phyloP scores from a whole-genome alignment of 2,797 vertebrate species.

The Rhodeus uyekii region DNA sequence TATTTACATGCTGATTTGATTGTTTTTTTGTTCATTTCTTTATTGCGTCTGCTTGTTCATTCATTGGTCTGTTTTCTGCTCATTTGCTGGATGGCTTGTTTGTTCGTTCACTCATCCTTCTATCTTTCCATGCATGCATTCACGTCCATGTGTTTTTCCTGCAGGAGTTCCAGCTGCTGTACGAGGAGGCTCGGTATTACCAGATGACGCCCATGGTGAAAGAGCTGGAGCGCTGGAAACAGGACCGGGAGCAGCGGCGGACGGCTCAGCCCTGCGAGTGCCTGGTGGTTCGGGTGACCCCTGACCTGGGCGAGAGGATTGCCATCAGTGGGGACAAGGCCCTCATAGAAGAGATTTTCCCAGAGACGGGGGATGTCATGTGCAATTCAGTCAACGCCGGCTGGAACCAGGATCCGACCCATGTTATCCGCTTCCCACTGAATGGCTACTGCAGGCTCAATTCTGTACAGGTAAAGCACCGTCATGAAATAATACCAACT shows the following conservation, averaged over 20 bases:
- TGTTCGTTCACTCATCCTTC: not conserved
- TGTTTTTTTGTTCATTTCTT: not conserved
- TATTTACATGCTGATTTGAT: not conserved
- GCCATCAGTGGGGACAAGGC: slow-evolving; percentile 96
- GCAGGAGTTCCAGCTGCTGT: slow-evolving; percentile 96
- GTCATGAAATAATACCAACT: not conserved
- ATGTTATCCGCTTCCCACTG: slow-evolving; percentile 97
- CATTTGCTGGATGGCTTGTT: slow-evolving; percentile 1
- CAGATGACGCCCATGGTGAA: slow-evolving; percentile 98
- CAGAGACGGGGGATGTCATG: slow-evolving; percentile 98
- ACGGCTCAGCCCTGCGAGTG: slow-evolving; percentile 93
- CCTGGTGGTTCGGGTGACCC: slow-evolving; percentile 95
- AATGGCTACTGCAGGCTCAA: slow-evolving; percentile 98
- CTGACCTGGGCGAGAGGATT: slow-evolving; percentile 95
- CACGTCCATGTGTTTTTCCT: slow-evolving; percentile 6
- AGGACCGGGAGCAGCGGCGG: slow-evolving; percentile 91
- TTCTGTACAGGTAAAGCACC: slow-evolving; percentile 88
- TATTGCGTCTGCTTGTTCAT: not conserved
- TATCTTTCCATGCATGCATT: not conserved
- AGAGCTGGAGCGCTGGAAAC: slow-evolving; percentile 98
- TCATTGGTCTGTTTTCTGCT: not conserved
- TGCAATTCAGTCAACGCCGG: slow-evolving; percentile 98
- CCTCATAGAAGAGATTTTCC: slow-evolving; percentile 98
- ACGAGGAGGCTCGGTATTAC: slow-evolving; percentile 97
- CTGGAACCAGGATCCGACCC: slow-evolving; percentile 99